These are phyloP conservation scores for Drosophila affinis DNA, from an alignment of 2,888 invertebrate species.

Conservation along the genomic window DNA sequence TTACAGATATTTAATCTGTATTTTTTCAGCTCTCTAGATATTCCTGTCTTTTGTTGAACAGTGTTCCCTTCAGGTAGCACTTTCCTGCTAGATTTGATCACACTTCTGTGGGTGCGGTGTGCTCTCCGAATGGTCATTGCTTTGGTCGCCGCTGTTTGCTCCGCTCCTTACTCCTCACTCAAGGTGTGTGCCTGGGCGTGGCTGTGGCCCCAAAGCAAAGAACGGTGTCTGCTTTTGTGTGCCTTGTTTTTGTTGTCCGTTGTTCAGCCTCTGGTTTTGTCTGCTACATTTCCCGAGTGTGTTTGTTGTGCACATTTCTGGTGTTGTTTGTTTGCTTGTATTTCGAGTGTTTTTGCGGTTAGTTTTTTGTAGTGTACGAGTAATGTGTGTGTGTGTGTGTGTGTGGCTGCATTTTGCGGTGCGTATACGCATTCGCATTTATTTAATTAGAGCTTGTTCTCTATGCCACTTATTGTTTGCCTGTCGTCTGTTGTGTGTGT, in stretches of 20 bases:
- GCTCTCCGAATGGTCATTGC: conserved; percentile 37
- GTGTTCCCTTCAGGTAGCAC: background rate
- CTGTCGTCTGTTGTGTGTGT: conserved; percentile 3
- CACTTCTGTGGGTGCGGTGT: background rate
- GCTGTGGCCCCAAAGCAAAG: conserved; percentile 32
- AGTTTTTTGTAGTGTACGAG: conserved; percentile 36
- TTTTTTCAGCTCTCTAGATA: background rate
- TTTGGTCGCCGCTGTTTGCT: conserved; percentile 3
- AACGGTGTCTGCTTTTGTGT: conserved; percentile 39
- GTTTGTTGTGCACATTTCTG: conserved; percentile 71
- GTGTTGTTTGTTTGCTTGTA: conserved; percentile 43
- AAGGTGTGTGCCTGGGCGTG: conserved; percentile 37
- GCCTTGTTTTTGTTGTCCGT: background rate
- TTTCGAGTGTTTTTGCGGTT: conserved; percentile 46
- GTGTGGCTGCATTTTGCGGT: conserved; percentile 58
- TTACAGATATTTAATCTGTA: too few species aligned
- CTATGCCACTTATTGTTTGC: conserved; percentile 12
- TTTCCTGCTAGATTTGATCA: conserved; percentile 25
- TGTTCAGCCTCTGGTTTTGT: conserved; percentile 5
- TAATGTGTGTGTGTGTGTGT: conserved; percentile 33
- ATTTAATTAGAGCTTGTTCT: conserved; percentile 53
- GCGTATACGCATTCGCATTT: conserved; percentile 50
- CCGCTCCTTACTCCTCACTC: conserved; percentile 8
- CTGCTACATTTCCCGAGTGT: conserved; percentile 41
- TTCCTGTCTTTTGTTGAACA: background rate